These are phyloP conservation scores for Dendrocincla tyrannina DNA, from an alignment of 2,797 vertebrate genomes.

Conservation along the genomic window DNA sequence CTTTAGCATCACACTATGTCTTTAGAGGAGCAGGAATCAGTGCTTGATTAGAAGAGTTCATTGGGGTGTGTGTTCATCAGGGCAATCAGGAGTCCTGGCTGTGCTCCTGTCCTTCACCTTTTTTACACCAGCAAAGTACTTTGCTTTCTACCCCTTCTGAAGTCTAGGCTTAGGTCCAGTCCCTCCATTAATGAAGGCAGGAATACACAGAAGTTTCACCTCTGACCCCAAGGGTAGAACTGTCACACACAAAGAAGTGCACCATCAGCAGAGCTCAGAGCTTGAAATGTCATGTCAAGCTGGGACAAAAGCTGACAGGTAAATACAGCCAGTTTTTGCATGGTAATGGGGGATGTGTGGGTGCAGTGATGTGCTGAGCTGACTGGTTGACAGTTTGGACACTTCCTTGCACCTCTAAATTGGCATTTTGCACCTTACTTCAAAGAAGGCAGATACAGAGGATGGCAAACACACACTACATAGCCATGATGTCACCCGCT, in stretches of 20 bases:
- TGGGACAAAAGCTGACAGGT: neutral
- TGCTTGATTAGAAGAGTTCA: neutral
- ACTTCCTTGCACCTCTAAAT: neutral
- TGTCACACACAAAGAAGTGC: neutral
- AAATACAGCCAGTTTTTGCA: neutral
- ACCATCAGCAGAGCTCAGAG: neutral
- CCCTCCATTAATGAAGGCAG: neutral
- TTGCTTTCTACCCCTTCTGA: neutral
- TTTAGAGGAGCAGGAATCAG: neutral
- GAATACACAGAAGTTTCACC: neutral
- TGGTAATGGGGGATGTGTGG: rapidly evolving
- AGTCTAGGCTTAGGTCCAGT: neutral
- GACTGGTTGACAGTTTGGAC: neutral
- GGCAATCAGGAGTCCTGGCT: neutral
- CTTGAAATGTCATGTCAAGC: neutral
- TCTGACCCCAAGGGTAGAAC: neutral
- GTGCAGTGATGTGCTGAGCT: neutral
- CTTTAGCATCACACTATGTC: neutral
- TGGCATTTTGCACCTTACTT: neutral
- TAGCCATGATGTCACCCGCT: neutral
- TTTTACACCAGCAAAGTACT: neutral
- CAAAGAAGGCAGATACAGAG: neutral
- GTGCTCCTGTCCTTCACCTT: neutral
- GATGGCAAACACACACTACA: neutral
- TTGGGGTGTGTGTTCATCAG: neutral